Percentiles rank a stretch among this genome's conserved stretches.
Conservation (phyloP, 2,113 vertebrate genomes). For the Malurus alboscapulatus region DNA sequence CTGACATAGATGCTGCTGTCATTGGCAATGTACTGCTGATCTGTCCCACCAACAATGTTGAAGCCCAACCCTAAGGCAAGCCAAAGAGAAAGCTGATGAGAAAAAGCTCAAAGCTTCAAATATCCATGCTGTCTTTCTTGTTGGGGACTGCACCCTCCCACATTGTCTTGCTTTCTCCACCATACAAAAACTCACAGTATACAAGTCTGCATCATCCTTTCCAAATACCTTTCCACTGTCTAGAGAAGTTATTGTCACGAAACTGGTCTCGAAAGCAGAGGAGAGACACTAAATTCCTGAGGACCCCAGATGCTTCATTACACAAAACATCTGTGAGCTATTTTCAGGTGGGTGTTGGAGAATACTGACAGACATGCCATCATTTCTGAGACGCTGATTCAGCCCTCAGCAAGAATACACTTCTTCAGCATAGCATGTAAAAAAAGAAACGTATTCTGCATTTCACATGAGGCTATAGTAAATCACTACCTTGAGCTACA, state of each 20-base stretch:
- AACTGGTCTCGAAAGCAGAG: not conserved
- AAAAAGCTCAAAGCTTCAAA: not conserved
- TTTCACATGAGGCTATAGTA: not conserved
- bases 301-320: not conserved
- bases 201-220: not conserved
- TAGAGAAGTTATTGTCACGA: not conserved
- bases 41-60: constrained; percentile 94
- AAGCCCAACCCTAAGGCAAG: constrained; percentile 89
- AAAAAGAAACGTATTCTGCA: not conserved
- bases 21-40: constrained; percentile 85
- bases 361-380: not conserved
- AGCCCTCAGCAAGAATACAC: not conserved
- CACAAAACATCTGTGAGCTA: not conserved
- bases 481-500: not conserved
- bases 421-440: not conserved
- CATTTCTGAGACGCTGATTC: rapidly evolving
- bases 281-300: not conserved
- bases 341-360: not conserved
- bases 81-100: constrained; percentile 56
- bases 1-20: constrained; percentile 93
- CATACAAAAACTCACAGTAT: not conserved
- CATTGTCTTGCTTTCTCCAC: not conserved
- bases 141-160: not conserved
- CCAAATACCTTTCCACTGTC: not conserved
- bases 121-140: not conserved